These are phyloP conservation scores for Rhagologus leucostigma DNA, from an alignment of 2,113 vertebrate species.

Conservation along the genomic window DNA sequence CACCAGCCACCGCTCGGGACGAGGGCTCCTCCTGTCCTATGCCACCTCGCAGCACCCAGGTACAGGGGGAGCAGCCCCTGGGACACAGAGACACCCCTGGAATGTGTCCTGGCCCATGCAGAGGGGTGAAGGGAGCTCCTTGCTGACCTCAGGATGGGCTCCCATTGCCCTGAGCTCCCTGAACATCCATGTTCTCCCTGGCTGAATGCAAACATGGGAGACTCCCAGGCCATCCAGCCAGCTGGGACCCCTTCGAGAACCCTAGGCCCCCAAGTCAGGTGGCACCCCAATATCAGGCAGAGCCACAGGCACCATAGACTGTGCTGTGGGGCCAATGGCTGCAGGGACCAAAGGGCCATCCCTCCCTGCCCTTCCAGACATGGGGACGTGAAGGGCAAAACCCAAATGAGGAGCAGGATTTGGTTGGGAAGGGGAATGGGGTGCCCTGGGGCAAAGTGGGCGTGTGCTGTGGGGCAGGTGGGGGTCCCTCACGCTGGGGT, in stretches of 20 bases:
- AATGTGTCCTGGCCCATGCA: not conserved
- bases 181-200: not conserved
- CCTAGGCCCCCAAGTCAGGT: not conserved
- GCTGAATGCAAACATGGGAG: not conserved
- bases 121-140: not conserved
- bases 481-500: not conserved
- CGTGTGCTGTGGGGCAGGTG: not conserved
- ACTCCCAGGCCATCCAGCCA: not conserved
- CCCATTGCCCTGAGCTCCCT: not conserved
- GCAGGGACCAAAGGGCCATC: not conserved
- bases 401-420: not conserved
- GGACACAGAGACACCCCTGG: not conserved
- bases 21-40: constrained; percentile 86
- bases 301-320: not conserved
- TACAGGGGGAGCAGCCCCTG: not conserved
- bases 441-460: not conserved
- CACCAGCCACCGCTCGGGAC: constrained; percentile 78
- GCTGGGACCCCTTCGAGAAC: not conserved
- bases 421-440: not conserved
- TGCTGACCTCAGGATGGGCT: not conserved
- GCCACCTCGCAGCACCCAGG: constrained; percentile 79
- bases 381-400: not conserved
- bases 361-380: not conserved
- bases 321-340: not conserved
- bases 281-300: not conserved